Conservation (phyloP, 1,140 invertebrate genomes). For the Stegodyphus dumicola region DNA sequence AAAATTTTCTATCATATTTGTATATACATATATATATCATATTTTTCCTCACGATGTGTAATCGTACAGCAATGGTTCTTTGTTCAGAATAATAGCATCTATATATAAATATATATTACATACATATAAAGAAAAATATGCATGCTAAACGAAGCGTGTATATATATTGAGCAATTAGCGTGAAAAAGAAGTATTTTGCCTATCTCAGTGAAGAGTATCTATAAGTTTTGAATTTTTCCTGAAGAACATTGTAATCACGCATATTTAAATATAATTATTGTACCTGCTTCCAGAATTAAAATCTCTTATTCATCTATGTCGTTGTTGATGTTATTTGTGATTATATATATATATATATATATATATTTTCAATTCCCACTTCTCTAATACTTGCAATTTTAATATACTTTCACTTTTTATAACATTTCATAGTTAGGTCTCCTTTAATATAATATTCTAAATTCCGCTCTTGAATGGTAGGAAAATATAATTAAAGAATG, state of each 20-base stretch:
- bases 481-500: too few relatives aligned
- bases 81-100: too few relatives aligned
- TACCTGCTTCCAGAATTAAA: conserved; percentile 43
- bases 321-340: background rate
- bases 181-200: conserved; percentile 29
- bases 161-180: background rate
- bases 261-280: conserved; percentile 25
- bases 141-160: conserved; percentile 10
- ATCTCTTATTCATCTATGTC: conserved; percentile 46
- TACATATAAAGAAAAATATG: background rate
- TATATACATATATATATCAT: conserved; percentile 21
- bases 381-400: too few relatives aligned
- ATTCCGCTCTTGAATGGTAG: too few relatives aligned
- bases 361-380: too few relatives aligned
- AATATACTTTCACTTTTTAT: too few relatives aligned
- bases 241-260: conserved; percentile 38
- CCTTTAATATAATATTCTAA: too few relatives aligned
- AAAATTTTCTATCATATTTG: background rate
- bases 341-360: too few relatives aligned
- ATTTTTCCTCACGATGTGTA: conserved; percentile 8
- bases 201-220: conserved; percentile 17
- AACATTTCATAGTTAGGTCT: too few relatives aligned
- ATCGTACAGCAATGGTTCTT: too few relatives aligned
- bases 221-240: conserved; percentile 18
- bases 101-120: too few relatives aligned